Evolutionary conservation across 1,140 invertebrate species (phyloP).

Genomic region (Dolichoris vasculosae): DNA sequence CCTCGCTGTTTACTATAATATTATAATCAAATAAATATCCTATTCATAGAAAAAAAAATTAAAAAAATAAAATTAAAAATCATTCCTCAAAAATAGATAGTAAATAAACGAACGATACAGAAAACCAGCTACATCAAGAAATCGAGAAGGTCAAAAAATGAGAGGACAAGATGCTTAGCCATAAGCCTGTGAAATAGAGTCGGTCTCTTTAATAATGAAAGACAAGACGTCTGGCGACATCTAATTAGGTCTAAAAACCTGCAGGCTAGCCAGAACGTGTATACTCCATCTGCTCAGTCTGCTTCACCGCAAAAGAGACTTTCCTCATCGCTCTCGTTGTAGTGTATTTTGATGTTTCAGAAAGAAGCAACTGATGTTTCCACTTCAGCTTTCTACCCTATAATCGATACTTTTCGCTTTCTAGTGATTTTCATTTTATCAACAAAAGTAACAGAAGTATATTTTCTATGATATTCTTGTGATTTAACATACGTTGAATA

Average conservation of each 20-base stretch:
- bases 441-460: too few species aligned
- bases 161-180: slow-evolving; percentile 53
- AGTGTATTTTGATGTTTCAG: not conserved
- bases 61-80: not conserved
- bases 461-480: too few species aligned
- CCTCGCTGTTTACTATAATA: too few species aligned
- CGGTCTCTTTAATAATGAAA: slow-evolving; percentile 60
- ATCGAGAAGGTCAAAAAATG: slow-evolving; percentile 28
- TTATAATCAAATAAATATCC: slow-evolving; percentile 45
- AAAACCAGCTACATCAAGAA: slow-evolving; percentile 7
- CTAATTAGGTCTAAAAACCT: slow-evolving; percentile 74
- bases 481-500: too few species aligned
- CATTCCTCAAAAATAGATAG: slow-evolving; percentile 13
- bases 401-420: not conserved
- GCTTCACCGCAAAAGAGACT: not conserved
- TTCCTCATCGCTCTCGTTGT: not conserved
- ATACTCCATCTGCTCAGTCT: slow-evolving; percentile 45
- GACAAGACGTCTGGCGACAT: slow-evolving; percentile 71
- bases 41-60: slow-evolving; percentile 48
- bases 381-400: not conserved
- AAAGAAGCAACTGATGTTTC: not conserved
- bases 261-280: slow-evolving; percentile 64
- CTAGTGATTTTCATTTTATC: not conserved
- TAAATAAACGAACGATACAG: not conserved
- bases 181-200: slow-evolving; percentile 59